A percentile compares a stretch with the other conserved stretches of the same genome.
These are phyloP conservation scores for Oceanodroma tethys DNA, from an alignment of 2,113 vertebrate genomes.

Conservation along the genomic window DNA sequence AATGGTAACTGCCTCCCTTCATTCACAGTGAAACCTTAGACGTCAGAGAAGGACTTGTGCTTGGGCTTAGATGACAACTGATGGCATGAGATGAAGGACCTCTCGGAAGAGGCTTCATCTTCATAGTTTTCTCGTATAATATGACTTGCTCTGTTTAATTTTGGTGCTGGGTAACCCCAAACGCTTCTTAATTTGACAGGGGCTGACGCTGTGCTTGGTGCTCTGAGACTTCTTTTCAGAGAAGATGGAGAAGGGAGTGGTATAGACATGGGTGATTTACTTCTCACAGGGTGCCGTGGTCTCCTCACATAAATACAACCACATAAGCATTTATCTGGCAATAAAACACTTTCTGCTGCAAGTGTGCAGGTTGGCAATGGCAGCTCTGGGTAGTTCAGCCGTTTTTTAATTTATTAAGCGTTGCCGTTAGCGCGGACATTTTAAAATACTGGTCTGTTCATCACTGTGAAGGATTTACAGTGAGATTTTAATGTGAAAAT, in stretches of 20 bases:
- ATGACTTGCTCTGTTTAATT: background rate
- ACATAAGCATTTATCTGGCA: background rate
- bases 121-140: background rate
- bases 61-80: background rate
- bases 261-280: background rate
- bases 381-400: background rate
- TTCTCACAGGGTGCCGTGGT: background rate
- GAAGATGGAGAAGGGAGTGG: background rate
- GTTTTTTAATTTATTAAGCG: slow-evolving; percentile 27
- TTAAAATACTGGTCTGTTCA: slow-evolving; percentile 28
- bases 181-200: background rate
- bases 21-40: background rate
- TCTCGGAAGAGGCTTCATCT: background rate
- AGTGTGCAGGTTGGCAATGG: background rate
- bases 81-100: background rate
- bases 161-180: background rate
- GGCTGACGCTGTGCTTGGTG: background rate
- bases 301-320: background rate
- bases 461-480: slow-evolving; percentile 21
- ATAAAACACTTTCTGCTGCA: slow-evolving; percentile 21
- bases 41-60: background rate
- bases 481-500: background rate
- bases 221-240: background rate
- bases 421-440: background rate
- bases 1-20: background rate